Base-by-base conservation (phyloP, 1,140 invertebrate genomes). In the Penaeus japonicus region DNA sequence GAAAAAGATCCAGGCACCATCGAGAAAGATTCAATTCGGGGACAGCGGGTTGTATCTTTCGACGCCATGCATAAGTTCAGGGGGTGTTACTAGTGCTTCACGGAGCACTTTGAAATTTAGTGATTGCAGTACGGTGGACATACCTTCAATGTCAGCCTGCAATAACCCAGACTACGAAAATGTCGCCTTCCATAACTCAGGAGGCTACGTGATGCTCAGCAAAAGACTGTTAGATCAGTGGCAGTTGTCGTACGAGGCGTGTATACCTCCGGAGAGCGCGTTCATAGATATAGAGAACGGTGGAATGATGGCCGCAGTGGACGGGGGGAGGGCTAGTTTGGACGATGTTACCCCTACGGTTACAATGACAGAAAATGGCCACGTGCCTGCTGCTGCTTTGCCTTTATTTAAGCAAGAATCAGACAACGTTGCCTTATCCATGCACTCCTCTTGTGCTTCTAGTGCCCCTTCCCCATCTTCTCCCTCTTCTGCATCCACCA, bases 371-470 rank as follows among this genome's bases (percentile, higher is more conserved):
- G 87, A 57, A 32, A 88, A 78, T 32, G 53, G 80, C 24, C 87
- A 88, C 39, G 32, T 88, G 53, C 57, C 80, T 55, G 22, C 79
- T 30, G 65, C 62, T 32, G 65, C 62, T 32, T 57, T 83, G 80
- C 87, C 87, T 84, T 77, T 32, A 53, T 7, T 39, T 55, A 32
- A 83, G 54, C 86, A 39, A 83, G 87, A 88, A 75, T 88, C 73
- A 83, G 87, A 88, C 80, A 57, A 88, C 54, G 87, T 84, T 88
- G 87, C 87, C 87, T 88, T 88, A 88, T 27, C 70, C 81, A n/a
- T n/a, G 47, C 54, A 30, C 53, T 70, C 87, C 47, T 75, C 86
- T 53, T 47, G 47, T 47, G 47, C 47, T 47, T 32, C 86, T 22
- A n/a, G 53, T 30, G 20, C n/a, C 22, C 39, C 57, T 22, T 22